A percentile compares a stretch with the other conserved stretches of the same genome.
Conservation (phyloP, 1,140 invertebrate species). For the Scylla paramamosain region DNA sequence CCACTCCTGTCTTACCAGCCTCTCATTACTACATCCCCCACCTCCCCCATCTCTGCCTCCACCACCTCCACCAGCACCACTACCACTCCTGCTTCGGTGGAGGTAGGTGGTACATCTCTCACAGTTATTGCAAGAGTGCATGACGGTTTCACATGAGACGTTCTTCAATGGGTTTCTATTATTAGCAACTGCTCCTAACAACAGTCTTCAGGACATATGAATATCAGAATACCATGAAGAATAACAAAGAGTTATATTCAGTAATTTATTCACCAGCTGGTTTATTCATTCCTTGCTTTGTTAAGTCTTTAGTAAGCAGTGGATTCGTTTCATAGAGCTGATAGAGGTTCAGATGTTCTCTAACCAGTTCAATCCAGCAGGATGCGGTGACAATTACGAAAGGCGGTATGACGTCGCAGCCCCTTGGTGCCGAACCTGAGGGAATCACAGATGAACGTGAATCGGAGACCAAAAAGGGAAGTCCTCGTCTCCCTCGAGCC, state of each 20-base stretch:
- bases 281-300: no score
- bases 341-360: neutral
- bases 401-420: neutral
- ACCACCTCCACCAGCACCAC: neutral
- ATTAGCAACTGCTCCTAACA: no score
- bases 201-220: no score
- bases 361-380: neutral
- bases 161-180: no score
- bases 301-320: no score
- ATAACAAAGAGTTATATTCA: no score
- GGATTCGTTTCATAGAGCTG: neutral
- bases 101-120: neutral
- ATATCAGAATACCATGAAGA: no score
- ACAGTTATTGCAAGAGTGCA: neutral
- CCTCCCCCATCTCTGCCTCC: no score
- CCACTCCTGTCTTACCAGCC: neutral
- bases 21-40: neutral
- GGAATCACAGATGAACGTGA: neutral
- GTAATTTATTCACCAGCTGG: no score
- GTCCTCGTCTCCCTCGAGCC: slow-evolving; percentile 31
- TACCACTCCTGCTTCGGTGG: neutral
- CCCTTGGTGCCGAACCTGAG: neutral
- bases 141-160: neutral
- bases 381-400: neutral
- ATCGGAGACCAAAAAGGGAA: neutral